Percentiles rank a stretch among this genome's conserved stretches.
Evolutionary conservation across 2,888 invertebrate species (phyloP).

Genomic region (Lordiphosa fenestrarum): DNA sequence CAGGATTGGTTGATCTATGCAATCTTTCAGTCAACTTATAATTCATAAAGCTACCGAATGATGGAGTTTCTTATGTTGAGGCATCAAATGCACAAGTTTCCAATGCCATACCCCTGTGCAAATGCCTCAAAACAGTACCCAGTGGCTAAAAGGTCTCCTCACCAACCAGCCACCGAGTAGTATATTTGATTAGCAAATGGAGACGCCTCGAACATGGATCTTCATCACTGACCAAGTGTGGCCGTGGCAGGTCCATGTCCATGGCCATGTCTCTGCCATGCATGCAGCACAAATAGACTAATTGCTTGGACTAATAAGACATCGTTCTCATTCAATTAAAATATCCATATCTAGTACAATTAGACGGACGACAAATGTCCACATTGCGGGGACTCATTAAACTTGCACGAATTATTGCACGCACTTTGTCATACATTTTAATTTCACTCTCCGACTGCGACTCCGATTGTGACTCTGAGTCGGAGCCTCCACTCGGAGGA

Average conservation of each 20-base stretch:
- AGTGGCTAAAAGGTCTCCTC: background rate
- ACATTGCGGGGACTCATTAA: conserved; percentile 72
- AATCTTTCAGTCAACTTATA: too few relatives aligned
- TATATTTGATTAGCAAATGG: conserved; percentile 40
- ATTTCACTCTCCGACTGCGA: conserved; percentile 63
- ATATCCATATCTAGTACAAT: conserved; percentile 79
- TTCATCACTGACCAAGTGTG: conserved; percentile 22
- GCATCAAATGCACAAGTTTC: too few relatives aligned
- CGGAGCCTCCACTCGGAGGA: conserved; percentile 15
- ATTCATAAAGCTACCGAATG: too few relatives aligned
- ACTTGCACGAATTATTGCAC: conserved; percentile 79
- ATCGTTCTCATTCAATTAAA: conserved; percentile 78
- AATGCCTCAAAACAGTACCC: too few relatives aligned
- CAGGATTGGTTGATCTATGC: too few relatives aligned
- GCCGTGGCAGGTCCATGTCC: conserved; percentile 10
- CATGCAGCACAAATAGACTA: conserved; percentile 58
- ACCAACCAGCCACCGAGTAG: background rate
- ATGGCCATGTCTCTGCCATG: conserved; percentile 1
- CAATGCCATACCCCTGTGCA: too few relatives aligned
- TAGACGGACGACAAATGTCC: conserved; percentile 73
- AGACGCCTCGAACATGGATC: background rate
- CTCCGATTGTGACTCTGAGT: conserved; percentile 7
- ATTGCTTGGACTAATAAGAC: conserved; percentile 72
- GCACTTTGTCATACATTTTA: conserved; percentile 80
- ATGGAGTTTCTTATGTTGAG: too few relatives aligned